Evolutionary conservation across 2,888 invertebrate species (phyloP), one percentile per base, ranked within the genome.

Genomic region (Sesia bembeciformis): DNA sequence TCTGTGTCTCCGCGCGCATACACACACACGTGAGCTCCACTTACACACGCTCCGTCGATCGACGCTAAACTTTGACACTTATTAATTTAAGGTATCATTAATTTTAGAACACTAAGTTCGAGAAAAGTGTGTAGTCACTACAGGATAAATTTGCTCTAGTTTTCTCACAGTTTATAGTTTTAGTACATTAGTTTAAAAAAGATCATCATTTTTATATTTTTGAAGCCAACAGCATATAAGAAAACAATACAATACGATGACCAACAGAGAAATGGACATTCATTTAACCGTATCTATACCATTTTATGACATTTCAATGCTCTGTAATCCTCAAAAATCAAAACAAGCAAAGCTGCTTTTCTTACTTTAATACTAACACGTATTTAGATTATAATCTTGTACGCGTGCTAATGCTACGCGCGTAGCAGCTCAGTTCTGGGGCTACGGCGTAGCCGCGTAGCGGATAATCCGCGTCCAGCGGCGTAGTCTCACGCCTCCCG

Each of bases 51-150:
- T 57, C 65, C 53, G 56, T 60, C 62, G 60, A 61, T 66, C 64
- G 65, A 67, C 70, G 74, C 69, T 74, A 74, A 84, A 85, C 81
- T 87, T 86, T 80, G 81, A 84, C 81, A 84, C 83, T 83, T 85
- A 84, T 84, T 84, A 80, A 84, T 86, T 83, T 84, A 80, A 83
- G 77, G 81, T 78, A 68, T 76, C 84, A 78, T 86, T 86, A 84
- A 81, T 80, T 81, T 77, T 71, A 70, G 68, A 76, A 73, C 62
- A 67, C 70, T 68, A 23, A 23, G 23, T 23, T 23, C 23, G 23
- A 23, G 23, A 23, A 23, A 23, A 23, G 23, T 23, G 23, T 23
- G 2, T 23, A 23, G 23, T 23, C 23, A 23, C 23, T 23, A 23
- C 23, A 23, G 23, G 23, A 23, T 23, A 23, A 23, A 23, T 23